Evolutionary conservation across 2,797 vertebrate genomes (phyloP), one percentile per base, ranked within the genome.

Genomic region (Cheirogaleus major): DNA sequence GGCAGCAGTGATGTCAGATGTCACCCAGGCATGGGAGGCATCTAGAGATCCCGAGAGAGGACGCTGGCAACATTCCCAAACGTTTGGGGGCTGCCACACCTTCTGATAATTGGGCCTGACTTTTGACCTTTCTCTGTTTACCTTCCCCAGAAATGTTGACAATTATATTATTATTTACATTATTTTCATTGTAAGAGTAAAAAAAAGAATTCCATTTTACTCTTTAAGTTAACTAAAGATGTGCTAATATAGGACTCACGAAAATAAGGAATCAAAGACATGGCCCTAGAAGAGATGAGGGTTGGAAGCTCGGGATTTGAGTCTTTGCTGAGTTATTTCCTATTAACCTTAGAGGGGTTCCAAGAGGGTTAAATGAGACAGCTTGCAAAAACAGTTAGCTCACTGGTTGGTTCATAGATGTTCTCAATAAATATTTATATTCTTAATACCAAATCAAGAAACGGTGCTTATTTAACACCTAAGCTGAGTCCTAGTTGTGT

Each of bases 231-330:
- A 52, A 79, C 63, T 80, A 61, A 61, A 38, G 41, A 27, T 69
- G 13, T 15, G 52, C 30, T 38, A 65, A 67, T 0, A 5, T 61
- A 55, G 55, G 50, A 43, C 25, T 92, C 59, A n/a, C 1, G 48
- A 85, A 76, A 88, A 78, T 72, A 45, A 75, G 41, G 32, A 55
- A 15, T 90, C 14, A 38, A 85, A 89, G 69, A 61, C 8, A 14
- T 1, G 7, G 9, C 65, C 11, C 70, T 84, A 7, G 2, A 27
- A 70, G 85, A 38, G 35, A 14, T 7, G 32, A 25, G 18, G 35
- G n/a, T 75, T 95, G 87, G 75, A 95, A 97, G 82, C 75, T 67
- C 59, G 38, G 69, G 85, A 78, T 97, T 92, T 67, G 86, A 86
- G 50, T 79, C 80, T 93, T 93, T 59, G 57, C 55, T 25, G 55